These are phyloP conservation scores for Psophia crepitans DNA, from an alignment of 2,113 vertebrate genomes.

Conservation along the genomic window DNA sequence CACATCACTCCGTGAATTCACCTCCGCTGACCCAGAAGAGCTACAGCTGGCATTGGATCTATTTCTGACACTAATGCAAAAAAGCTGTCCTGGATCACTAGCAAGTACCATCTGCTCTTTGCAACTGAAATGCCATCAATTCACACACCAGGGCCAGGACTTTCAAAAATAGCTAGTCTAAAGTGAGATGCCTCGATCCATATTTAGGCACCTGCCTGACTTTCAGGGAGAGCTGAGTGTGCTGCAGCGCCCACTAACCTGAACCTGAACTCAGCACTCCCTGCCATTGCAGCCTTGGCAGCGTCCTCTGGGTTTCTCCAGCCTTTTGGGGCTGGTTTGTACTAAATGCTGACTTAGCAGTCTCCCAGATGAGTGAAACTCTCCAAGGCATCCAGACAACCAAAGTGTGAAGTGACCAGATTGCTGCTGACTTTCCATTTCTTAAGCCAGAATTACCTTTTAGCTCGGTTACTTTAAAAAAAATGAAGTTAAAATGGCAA, in stretches of 20 bases:
- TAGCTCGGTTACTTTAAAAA: background rate
- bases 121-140: constrained; percentile 28
- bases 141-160: constrained; percentile 14
- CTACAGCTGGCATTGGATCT: constrained; percentile 29
- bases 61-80: constrained; percentile 44
- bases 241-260: background rate
- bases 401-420: background rate
- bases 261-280: background rate
- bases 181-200: background rate
- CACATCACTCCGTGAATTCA: background rate
- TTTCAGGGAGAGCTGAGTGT: background rate
- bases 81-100: constrained; percentile 44
- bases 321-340: background rate
- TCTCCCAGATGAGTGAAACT: background rate
- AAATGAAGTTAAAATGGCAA: background rate
- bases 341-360: background rate
- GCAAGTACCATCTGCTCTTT: constrained; percentile 35
- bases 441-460: background rate
- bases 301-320: background rate
- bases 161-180: constrained; percentile 28
- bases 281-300: background rate
- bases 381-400: background rate
- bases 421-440: background rate
- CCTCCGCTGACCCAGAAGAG: constrained; percentile 34
- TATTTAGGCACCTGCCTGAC: background rate